Percentiles rank a stretch among this genome's conserved stretches.
Evolutionary conservation across 2,888 invertebrate species (phyloP).

Genomic region (Brenthis daphne): DNA sequence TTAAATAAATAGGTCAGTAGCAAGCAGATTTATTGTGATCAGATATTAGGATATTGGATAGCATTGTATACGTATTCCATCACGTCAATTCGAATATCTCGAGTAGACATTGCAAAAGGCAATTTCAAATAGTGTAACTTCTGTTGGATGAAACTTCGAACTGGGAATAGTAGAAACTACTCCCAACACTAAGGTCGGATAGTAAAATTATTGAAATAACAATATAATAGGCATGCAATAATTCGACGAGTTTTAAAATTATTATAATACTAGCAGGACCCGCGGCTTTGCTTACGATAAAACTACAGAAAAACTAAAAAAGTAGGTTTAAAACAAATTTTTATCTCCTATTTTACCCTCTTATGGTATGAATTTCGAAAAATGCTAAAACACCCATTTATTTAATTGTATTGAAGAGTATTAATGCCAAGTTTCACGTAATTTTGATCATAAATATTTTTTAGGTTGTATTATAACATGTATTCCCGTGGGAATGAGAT

Average conservation of each 20-base stretch:
- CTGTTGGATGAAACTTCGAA: not conserved
- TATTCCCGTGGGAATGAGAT: too few relatives aligned
- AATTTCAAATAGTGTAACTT: constrained; percentile 2
- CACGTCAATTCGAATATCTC: not conserved
- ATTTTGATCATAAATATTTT: too few relatives aligned
- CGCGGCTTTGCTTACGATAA: too few relatives aligned
- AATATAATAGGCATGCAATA: not conserved
- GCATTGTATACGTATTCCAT: constrained; percentile 3
- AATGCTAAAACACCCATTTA: too few relatives aligned
- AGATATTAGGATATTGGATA: constrained; percentile 10
- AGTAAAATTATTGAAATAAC: not conserved
- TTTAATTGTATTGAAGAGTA: too few relatives aligned
- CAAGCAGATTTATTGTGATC: not conserved
- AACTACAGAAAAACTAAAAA: too few relatives aligned
- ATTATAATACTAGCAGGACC: not conserved
- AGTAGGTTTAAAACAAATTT: too few relatives aligned
- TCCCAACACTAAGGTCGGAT: not conserved
- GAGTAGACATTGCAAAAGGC: constrained; percentile 3
- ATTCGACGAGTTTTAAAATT: not conserved
- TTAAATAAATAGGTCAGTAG: not conserved
- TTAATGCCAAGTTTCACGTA: too few relatives aligned
- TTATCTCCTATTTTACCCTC: too few relatives aligned
- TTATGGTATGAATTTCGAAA: too few relatives aligned
- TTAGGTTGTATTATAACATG: too few relatives aligned
- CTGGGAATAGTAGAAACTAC: constrained; percentile 4